A percentile compares a stretch with the other conserved stretches of the same genome.
Evolutionary conservation across 2,888 invertebrate genomes (phyloP).

Genomic region (Drosophila testacea): DNA sequence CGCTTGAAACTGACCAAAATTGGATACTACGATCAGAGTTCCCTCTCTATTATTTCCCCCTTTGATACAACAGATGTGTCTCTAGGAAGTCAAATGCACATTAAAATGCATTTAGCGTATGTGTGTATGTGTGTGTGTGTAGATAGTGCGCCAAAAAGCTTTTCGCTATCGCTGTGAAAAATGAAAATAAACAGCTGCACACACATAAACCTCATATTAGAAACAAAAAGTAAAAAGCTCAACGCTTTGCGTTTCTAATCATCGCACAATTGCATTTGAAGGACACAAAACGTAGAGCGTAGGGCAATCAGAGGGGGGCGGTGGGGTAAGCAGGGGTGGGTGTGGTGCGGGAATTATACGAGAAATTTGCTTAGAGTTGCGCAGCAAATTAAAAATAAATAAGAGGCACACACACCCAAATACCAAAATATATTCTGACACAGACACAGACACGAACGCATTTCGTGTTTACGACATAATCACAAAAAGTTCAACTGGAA

Average conservation of each 20-base stretch:
- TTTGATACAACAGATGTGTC: not conserved
- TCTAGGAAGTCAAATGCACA: constrained; percentile 22
- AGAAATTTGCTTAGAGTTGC: constrained; percentile 47
- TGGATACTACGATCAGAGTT: constrained; percentile 30
- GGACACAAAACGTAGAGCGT: constrained; percentile 64
- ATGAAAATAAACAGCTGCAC: constrained; percentile 71
- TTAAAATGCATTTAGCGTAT: constrained; percentile 17
- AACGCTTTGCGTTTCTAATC: constrained; percentile 78
- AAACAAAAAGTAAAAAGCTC: constrained; percentile 77
- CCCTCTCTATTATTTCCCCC: not conserved
- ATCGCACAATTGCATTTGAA: constrained; percentile 82
- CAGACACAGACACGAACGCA: constrained; percentile 41
- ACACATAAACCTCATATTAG: constrained; percentile 54
- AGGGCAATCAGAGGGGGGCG: constrained; percentile 30
- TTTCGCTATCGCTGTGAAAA: constrained; percentile 70
- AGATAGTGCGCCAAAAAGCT: constrained; percentile 70
- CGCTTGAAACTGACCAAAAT: constrained; percentile 48
- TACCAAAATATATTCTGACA: constrained; percentile 18
- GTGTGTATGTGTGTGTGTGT: constrained; percentile 25
- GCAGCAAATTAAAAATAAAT: constrained; percentile 75
- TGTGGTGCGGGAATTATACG: constrained; percentile 12
- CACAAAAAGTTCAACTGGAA: not conserved
- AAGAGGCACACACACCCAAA: constrained; percentile 42
- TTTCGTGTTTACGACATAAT: constrained; percentile 39
- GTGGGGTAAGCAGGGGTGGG: not conserved